phyloP scores from a whole-genome alignment of 64 coral and sea anemone genomes.

The Actinia tenebrosa region DNA sequence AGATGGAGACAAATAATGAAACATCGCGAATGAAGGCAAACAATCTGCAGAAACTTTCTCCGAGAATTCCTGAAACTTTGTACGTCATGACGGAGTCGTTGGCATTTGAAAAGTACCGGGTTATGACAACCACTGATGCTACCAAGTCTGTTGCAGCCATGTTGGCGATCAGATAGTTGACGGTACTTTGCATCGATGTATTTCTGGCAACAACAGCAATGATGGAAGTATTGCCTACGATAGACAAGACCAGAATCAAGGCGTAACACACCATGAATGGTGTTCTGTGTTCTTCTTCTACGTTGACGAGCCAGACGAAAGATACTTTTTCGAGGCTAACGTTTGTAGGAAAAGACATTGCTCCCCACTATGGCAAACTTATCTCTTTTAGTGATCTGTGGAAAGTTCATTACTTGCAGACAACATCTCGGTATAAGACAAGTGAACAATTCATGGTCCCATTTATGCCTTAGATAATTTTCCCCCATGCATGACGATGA shows the following conservation, averaged over 20 bases:
- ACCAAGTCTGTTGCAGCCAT: slow-evolving; percentile 57
- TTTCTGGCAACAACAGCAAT: slow-evolving; percentile 36
- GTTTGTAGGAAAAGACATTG: no score
- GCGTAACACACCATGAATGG: slow-evolving; percentile 7
- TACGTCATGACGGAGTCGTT: background rate
- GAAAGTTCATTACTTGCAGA: no score
- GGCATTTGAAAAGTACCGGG: background rate
- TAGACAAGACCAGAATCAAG: slow-evolving; percentile 22
- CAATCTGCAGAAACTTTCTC: slow-evolving; percentile 1
- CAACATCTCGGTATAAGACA: no score
- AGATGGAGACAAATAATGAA: background rate
- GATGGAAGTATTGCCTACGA: slow-evolving; percentile 48
- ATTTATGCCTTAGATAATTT: no score
- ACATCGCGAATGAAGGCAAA: background rate
- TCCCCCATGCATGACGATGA: no score
- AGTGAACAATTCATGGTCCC: no score
- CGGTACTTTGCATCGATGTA: slow-evolving; percentile 44
- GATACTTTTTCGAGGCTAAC: no score
- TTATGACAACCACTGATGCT: slow-evolving; percentile 22
- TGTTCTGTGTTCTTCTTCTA: background rate
- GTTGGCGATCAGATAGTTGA: slow-evolving; percentile 65
- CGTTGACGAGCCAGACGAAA: no score
- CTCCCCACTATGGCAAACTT: no score
- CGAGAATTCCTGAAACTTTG: background rate
- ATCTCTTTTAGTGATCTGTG: no score